phyloP scores from a whole-genome alignment of 2,113 vertebrate species.

The Vulpes ferrilata region DNA sequence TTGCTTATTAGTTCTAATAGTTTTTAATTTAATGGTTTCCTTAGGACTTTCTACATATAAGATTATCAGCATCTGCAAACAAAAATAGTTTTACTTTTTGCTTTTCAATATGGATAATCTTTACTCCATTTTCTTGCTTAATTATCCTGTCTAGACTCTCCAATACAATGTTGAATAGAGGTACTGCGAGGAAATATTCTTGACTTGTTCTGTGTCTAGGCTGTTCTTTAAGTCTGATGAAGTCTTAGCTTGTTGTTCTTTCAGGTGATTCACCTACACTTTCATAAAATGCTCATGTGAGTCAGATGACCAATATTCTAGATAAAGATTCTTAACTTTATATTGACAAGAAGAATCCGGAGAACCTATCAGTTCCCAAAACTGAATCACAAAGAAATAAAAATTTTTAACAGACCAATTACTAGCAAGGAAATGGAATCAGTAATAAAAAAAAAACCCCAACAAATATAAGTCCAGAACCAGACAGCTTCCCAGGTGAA shows the following conservation, averaged over 20 bases:
- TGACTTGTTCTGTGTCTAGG: background rate
- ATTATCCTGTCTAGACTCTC: background rate
- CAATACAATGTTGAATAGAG: background rate
- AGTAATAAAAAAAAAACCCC: background rate
- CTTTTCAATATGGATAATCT: background rate
- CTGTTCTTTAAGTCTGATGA: background rate
- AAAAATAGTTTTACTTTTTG: slow-evolving; percentile 13
- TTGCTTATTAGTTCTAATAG: slow-evolving; percentile 10
- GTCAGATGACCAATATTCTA: background rate
- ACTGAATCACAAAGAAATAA: background rate
- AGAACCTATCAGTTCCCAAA: background rate
- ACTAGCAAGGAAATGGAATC: background rate
- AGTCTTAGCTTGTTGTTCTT: background rate
- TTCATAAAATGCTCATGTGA: slow-evolving; percentile 30
- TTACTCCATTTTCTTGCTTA: slow-evolving; percentile 6
- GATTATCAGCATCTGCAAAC: background rate
- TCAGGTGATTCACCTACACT: background rate
- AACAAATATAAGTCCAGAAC: background rate
- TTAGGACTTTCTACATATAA: background rate
- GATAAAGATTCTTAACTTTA: background rate
- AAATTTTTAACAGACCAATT: background rate
- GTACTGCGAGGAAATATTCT: background rate
- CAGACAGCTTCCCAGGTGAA: background rate
- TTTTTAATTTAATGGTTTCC: slow-evolving; percentile 25
- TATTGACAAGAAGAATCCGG: background rate